phyloP scores from a whole-genome alignment of 2,888 invertebrate genomes.

The Parthenolecanium corni region DNA sequence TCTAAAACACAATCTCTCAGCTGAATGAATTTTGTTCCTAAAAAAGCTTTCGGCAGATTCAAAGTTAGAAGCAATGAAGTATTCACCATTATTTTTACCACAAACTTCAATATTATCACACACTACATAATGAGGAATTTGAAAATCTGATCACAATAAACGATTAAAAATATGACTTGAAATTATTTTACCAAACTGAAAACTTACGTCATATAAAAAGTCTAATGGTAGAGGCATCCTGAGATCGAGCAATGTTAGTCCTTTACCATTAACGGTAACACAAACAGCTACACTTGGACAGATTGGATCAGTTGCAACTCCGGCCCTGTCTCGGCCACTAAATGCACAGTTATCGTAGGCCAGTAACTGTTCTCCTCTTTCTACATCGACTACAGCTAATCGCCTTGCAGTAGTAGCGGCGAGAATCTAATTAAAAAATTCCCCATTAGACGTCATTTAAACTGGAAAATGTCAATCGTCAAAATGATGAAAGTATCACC shows the following conservation, averaged over 20 bases:
- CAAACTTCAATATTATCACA: too few species aligned
- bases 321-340: constrained; percentile 41
- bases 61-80: too few species aligned
- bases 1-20: too few species aligned
- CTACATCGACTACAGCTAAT: constrained; percentile 42
- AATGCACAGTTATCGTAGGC: constrained; percentile 43
- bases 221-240: constrained; percentile 43
- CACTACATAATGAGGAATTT: too few species aligned
- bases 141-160: too few species aligned
- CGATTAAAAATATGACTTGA: too few species aligned
- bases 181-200: too few species aligned
- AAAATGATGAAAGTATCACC: constrained; percentile 34
- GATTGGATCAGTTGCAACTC: constrained; percentile 41
- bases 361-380: constrained; percentile 41
- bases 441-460: constrained; percentile 1
- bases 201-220: constrained; percentile 42
- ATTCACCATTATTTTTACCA: too few species aligned
- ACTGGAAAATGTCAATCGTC: not conserved
- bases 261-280: constrained; percentile 43
- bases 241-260: constrained; percentile 42
- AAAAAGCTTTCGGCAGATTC: too few species aligned
- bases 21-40: too few species aligned
- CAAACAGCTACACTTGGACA: constrained; percentile 42
- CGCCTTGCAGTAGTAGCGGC: constrained; percentile 42
- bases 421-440: constrained; percentile 37